Percentiles rank a stretch among this genome's conserved stretches.
Evolutionary conservation across 2,113 vertebrate genomes (phyloP).

Genomic region (Antechinus stuartii): DNA sequence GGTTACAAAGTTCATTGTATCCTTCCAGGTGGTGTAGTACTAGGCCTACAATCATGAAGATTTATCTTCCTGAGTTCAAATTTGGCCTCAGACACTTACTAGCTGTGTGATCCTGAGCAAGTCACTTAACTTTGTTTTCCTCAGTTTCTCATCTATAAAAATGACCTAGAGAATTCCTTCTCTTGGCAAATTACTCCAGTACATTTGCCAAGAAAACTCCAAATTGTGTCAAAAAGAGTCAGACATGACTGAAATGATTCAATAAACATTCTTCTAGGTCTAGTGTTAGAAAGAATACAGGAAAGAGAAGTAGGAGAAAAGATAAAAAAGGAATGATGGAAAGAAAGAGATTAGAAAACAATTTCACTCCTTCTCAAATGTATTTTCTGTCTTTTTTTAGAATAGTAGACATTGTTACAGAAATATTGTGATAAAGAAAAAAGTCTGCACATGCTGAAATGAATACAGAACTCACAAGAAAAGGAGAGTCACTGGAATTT

Average conservation of each 20-base stretch:
- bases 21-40: not conserved
- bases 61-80: not conserved
- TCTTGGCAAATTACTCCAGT: not conserved
- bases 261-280: not conserved
- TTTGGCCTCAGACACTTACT: not conserved
- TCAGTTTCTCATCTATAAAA: not conserved
- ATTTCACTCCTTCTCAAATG: conserved; percentile 28
- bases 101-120: not conserved
- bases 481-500: not conserved
- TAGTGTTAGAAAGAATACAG: not conserved
- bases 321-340: not conserved
- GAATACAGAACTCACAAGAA: conserved; percentile 25
- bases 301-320: not conserved
- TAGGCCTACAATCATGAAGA: not conserved
- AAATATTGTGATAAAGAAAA: not conserved
- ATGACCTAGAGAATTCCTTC: not conserved
- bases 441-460: not conserved
- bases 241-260: not conserved
- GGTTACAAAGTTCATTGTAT: conserved; percentile 7
- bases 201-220: not conserved
- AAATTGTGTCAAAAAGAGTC: not conserved
- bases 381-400: conserved; percentile 27
- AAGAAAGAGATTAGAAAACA: not conserved
- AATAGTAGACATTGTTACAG: not conserved
- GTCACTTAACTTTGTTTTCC: not conserved